Percentiles rank a stretch among this genome's conserved stretches.
These are phyloP conservation scores for Bellardia pandia DNA, from an alignment of 2,888 invertebrate species.

Conservation along the genomic window DNA sequence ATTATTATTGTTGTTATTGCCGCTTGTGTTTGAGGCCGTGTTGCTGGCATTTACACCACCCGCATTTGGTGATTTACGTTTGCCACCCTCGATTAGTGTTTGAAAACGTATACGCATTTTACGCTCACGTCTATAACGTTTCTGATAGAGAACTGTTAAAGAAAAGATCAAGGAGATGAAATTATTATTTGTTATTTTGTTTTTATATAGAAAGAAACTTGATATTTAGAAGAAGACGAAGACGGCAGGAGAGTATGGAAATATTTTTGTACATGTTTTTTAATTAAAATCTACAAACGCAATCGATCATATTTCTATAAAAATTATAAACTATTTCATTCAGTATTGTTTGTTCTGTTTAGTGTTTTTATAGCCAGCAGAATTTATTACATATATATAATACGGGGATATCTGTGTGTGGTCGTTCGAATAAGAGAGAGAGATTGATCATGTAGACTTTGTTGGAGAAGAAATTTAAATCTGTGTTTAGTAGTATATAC, in stretches of 20 bases:
- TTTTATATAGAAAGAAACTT: conserved; percentile 69
- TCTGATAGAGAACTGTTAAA: conserved; percentile 92
- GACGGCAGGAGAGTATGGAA: conserved; percentile 38
- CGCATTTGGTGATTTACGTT: conserved; percentile 86
- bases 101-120: conserved; percentile 92
- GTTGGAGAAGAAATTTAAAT: too few species aligned
- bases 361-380: conserved; percentile 41
- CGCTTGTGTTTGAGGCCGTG: conserved; percentile 67
- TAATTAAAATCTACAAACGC: conserved; percentile 37
- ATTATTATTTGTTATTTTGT: conserved; percentile 30
- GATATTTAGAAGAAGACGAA: conserved; percentile 68
- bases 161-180: conserved; percentile 53
- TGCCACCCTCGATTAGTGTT: conserved; percentile 92
- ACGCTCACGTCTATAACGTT: conserved; percentile 94
- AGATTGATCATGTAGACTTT: too few species aligned
- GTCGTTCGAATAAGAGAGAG: neutral
- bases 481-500: too few species aligned
- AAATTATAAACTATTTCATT: conserved; percentile 33
- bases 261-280: conserved; percentile 21
- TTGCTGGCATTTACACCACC: conserved; percentile 75
- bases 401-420: conserved; percentile 7
- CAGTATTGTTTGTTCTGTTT: conserved; percentile 4
- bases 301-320: conserved; percentile 70
- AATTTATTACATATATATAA: conserved; percentile 4
- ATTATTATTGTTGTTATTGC: conserved; percentile 73